Evolutionary conservation across 2,113 vertebrate genomes (phyloP).

Genomic region (Hiodon alosoides): DNA sequence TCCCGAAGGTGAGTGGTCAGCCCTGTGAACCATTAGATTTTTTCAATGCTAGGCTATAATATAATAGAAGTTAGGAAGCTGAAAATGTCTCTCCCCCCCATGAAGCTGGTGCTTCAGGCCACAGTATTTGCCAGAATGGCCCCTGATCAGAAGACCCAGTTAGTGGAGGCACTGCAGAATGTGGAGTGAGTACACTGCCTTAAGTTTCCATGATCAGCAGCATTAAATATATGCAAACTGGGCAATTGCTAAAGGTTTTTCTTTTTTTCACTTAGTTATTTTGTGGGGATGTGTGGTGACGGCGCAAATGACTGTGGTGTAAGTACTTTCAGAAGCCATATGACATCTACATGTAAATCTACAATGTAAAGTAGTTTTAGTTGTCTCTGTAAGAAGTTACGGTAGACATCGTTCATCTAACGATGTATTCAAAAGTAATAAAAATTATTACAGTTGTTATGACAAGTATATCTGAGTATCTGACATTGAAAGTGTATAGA

Average conservation of each 20-base stretch:
- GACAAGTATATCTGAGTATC: too few species aligned
- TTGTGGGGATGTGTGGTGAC: constrained; percentile 96
- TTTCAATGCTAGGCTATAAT: background rate
- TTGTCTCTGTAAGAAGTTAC: too few species aligned
- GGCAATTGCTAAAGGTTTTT: constrained; percentile 4
- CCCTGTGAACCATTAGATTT: background rate
- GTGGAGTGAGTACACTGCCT: constrained; percentile 79
- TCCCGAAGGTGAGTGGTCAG: constrained; percentile 76
- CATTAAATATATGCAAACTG: background rate
- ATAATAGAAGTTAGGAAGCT: background rate
- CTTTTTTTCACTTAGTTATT: constrained; percentile 74
- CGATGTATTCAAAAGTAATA: too few species aligned
- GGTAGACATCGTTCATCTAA: too few species aligned
- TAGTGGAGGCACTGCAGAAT: constrained; percentile 88
- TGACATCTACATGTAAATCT: background rate
- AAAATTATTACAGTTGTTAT: too few species aligned
- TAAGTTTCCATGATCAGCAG: background rate
- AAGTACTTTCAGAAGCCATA: constrained; percentile 50
- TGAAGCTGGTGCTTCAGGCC: constrained; percentile 83
- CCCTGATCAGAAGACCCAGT: constrained; percentile 92
- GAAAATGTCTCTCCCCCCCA: background rate
- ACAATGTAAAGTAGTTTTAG: too few species aligned
- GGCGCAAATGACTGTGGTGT: constrained; percentile 98
- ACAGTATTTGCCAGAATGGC: constrained; percentile 98
- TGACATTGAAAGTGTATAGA: too few species aligned